Base-by-base conservation (phyloP, 2,797 vertebrate species). In the Anabas testudineus region DNA sequence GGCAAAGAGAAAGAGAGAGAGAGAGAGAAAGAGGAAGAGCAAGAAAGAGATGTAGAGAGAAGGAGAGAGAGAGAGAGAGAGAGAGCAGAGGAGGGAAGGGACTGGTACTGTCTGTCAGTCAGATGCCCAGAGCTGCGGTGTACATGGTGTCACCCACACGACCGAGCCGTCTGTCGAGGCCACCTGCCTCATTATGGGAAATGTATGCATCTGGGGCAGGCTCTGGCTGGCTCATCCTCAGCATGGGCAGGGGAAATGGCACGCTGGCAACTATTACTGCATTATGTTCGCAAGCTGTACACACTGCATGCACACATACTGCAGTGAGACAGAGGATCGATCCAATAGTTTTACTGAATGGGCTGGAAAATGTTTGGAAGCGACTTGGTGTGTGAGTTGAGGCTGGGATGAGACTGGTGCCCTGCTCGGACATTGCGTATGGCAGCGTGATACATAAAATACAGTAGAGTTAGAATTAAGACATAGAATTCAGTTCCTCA, bases 161-260 rank as follows among this genome's bases (percentile, higher is more conserved):
- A 90, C 86, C 80, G 86, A 92, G 89, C 90, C 89, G 90, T 91
- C 90, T 92, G 91, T 90, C 86, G 89, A 90, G 91, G 90, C 90
- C 89, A 92, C 91, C 89, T 91, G 92, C 89, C 91, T 91, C 89
- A 93, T 91, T 92, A 93, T 89, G 87, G 88, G 83, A 91, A 93
- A 93, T 92, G 91, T 92, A 92, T 93, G 92, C 91, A 93, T 91
- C 91, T 93, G 87, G 92, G 90, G 86, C 91, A 93, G 86, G 87
- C 90, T 78, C 79, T 83, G 82, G 85, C 90, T 88, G 89, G 84
- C 90, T 91, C 83, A 80, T 87, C 78, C 83, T 78, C 74, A 72
- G 85, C 87, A 91, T 86, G 90, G 90, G 87, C 85, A 90, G 88
- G 78, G 83, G 74, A 89, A 89, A 90, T 86, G 89, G 89, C 90